A percentile compares a stretch with the other conserved stretches of the same genome.
Conservation (phyloP, 2,113 vertebrate genomes). For the Salvelinus sp. region DNA sequence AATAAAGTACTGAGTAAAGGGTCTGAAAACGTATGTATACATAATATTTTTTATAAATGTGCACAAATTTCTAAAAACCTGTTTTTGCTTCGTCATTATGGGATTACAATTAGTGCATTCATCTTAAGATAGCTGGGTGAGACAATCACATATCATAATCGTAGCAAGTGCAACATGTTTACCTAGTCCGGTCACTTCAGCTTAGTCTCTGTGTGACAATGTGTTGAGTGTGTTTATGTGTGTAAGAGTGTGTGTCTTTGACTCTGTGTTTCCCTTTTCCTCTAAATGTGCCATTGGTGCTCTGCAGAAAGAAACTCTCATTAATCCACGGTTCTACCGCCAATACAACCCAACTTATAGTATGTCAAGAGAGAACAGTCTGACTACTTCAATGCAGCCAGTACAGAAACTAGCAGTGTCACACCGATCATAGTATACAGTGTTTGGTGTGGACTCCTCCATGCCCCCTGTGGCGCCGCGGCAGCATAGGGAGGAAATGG, state of each 20-base stretch:
- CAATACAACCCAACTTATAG: not conserved
- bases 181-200: constrained; percentile 68
- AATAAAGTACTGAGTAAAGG: too few relatives aligned
- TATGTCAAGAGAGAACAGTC: not conserved
- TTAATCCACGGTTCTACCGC: not conserved
- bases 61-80: too few relatives aligned
- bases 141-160: too few relatives aligned
- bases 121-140: too few relatives aligned
- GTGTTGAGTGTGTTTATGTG: not conserved
- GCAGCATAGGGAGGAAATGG: constrained; percentile 46
- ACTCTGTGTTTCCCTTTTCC: not conserved
- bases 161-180: constrained; percentile 50
- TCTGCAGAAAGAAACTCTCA: constrained; percentile 20
- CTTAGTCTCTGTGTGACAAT: constrained; percentile 51
- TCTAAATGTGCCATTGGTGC: constrained; percentile 15
- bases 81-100: too few relatives aligned
- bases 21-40: too few relatives aligned
- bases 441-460: constrained; percentile 24
- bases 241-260: constrained; percentile 10
- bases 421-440: constrained; percentile 38
- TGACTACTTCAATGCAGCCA: not conserved
- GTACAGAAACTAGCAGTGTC: constrained; percentile 34
- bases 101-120: too few relatives aligned
- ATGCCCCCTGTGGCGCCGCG: constrained; percentile 31
- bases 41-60: too few relatives aligned